Base-by-base conservation (phyloP, 2,888 invertebrate genomes). In the Mythimna ferrago region DNA sequence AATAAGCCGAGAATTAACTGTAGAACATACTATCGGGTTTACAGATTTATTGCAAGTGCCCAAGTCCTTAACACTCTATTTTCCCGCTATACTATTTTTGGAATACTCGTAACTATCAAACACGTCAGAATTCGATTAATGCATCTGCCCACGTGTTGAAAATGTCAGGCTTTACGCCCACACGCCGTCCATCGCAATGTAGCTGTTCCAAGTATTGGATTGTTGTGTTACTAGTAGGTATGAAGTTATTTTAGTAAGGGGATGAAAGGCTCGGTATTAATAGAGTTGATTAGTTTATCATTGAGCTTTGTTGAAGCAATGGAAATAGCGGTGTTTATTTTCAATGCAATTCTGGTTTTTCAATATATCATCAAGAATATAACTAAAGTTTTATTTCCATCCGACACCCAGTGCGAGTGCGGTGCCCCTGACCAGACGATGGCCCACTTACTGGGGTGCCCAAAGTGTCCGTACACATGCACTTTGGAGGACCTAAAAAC, bases 111-210 rank as follows among this genome's bases (percentile, higher is more conserved):
- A 44, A n/a, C 32, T 70, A 38, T 38, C 19, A 44, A 32, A 41
- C 51, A 48, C 75, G 54, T 74, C 73, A 74, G 19, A 66, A 74
- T 65, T 14, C 66, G 16, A 74, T 74, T 74, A 64, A 61, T 75
- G 48, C 78, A 62, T n/a, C 71, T 35, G 2, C 67, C 78, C 78
- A 82, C 78, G 68, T 53, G 21, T 54, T 64, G 67, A 65, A 81
- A 77, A 77, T 84, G 73, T 72, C 84, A 82, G 58, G 11, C 41
- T 41, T n/a, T 6, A 66, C 76, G 54, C 79, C 81, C 84, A 84
- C 81, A 26, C 51, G 21, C n/a, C 56, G 63, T 73, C 62, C 65
- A 69, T 62, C 41, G 71, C 76, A 71, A 60, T 69, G 56, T 69
- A 73, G 66, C 66, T 58, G 51, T 38, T 70, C 44, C 54, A 54